Evolutionary conservation across 2,888 invertebrate species (phyloP).

Genomic region (Gibbula magus): DNA sequence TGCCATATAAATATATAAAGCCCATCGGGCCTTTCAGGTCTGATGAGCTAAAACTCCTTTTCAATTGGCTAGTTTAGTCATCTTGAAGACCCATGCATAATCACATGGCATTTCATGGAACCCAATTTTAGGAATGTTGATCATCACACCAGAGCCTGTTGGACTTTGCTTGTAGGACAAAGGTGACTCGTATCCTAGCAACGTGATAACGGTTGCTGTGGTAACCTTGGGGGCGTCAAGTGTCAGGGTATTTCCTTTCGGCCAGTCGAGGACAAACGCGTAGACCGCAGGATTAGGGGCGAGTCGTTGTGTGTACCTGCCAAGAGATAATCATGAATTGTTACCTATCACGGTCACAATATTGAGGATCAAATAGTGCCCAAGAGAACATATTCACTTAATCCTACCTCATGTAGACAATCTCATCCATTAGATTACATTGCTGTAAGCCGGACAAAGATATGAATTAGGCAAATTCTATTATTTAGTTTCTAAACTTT

Average conservation of each 20-base stretch:
- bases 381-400: no score
- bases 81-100: constrained; percentile 67
- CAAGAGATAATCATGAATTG: no score
- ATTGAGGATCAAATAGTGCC: no score
- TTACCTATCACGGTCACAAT: no score
- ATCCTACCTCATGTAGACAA: no score
- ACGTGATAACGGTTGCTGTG: constrained; percentile 71
- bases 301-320: constrained; percentile 26
- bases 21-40: no score
- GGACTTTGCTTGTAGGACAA: constrained; percentile 41
- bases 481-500: no score
- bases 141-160: constrained; percentile 49
- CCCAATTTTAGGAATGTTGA: constrained; percentile 58
- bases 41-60: no score
- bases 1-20: no score
- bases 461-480: no score
- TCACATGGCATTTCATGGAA: constrained; percentile 56
- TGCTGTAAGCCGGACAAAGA: no score
- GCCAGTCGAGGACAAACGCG: constrained; percentile 84
- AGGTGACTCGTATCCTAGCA: constrained; percentile 77
- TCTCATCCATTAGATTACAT: no score
- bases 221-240: constrained; percentile 76
- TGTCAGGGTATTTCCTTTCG: constrained; percentile 78
- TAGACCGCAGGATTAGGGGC: constrained; percentile 77
- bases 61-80: constrained; percentile 30